These are phyloP conservation scores for Netelia virgata DNA, from an alignment of 2,888 invertebrate species.

Conservation along the genomic window DNA sequence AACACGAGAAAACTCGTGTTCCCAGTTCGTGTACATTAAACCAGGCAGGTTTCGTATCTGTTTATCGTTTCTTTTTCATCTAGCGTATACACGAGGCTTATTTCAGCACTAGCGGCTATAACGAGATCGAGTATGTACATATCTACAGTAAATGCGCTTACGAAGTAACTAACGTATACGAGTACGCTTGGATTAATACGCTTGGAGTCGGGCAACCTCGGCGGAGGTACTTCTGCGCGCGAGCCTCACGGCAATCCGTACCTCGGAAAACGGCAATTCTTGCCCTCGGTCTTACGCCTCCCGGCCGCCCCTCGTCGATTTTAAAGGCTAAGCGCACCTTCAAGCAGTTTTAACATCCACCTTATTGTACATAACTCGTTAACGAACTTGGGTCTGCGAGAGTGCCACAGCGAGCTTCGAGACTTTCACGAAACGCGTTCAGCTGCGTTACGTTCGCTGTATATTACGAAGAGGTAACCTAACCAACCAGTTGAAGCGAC, in stretches of 20 bases:
- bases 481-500: constrained; percentile 3
- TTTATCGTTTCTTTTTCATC: constrained; percentile 30
- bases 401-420: constrained; percentile 22
- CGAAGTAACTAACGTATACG: constrained; percentile 19
- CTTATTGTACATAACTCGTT: constrained; percentile 17
- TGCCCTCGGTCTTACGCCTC: constrained; percentile 29
- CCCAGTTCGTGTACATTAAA: constrained; percentile 12
- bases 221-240: background rate
- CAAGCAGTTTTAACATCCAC: constrained; percentile 40
- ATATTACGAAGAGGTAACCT: background rate
- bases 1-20: constrained; percentile 12
- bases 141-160: constrained; percentile 9
- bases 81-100: constrained; percentile 12
- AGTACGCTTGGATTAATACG: constrained; percentile 41
- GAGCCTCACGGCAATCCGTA: constrained; percentile 5
- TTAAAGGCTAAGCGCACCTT: constrained; percentile 18
- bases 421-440: constrained; percentile 36
- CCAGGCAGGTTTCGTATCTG: constrained; percentile 31
- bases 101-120: constrained; percentile 25
- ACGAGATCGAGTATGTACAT: constrained; percentile 12
- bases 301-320: background rate
- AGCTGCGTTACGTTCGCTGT: background rate
- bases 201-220: constrained; percentile 24
- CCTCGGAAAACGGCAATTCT: constrained; percentile 25
- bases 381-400: background rate